Evolutionary conservation across 1,140 invertebrate genomes (phyloP).

Genomic region (Meloidogyne chitwoodi): DNA sequence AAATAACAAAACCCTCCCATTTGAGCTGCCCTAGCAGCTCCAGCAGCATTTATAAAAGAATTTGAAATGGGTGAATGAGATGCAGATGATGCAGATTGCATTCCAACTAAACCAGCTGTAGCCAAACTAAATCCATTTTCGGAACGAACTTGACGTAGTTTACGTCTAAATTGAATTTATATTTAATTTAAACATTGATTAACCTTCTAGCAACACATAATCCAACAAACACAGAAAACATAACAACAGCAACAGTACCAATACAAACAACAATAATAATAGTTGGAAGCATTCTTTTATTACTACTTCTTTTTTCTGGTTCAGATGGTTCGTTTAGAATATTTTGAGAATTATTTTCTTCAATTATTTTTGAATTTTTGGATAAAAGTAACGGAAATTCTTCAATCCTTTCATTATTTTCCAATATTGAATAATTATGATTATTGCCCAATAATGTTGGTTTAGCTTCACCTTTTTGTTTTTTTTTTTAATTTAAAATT

Average conservation of each 20-base stretch:
- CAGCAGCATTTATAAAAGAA: slow-evolving; percentile 1
- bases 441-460: too few species aligned
- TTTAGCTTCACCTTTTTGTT: not conserved
- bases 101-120: not conserved
- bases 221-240: slow-evolving; percentile 55
- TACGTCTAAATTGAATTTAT: not conserved
- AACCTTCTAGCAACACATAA: slow-evolving; percentile 43
- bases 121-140: not conserved
- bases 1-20: slow-evolving; percentile 3
- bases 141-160: not conserved
- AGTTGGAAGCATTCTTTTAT: slow-evolving; percentile 33
- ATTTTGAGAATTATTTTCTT: not conserved
- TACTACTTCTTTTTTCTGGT: not conserved
- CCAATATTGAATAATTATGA: not conserved
- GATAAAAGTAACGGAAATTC: not conserved
- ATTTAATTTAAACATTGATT: not conserved
- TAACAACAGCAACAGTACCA: slow-evolving; percentile 46
- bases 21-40: slow-evolving; percentile 6
- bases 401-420: not conserved
- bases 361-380: not conserved
- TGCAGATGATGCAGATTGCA: not conserved
- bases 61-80: slow-evolving; percentile 18
- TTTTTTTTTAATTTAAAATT: not conserved
- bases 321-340: not conserved
- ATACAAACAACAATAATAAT: slow-evolving; percentile 50